Conservation (phyloP, 2,113 vertebrate genomes). For the Pseudorasbora parva region DNA sequence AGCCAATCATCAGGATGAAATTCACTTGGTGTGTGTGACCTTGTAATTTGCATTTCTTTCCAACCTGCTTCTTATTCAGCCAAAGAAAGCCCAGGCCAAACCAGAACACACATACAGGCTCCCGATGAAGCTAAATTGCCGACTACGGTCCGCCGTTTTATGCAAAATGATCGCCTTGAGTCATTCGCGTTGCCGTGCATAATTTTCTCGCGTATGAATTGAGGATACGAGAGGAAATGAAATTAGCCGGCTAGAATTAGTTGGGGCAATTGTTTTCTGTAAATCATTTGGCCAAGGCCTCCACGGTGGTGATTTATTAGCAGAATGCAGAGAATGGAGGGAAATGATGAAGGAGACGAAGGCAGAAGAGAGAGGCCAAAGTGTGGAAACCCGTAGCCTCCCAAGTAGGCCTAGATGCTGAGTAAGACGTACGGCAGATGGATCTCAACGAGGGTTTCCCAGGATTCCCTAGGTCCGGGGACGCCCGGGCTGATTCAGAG, state of each 20-base stretch:
- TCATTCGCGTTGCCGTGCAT: neutral
- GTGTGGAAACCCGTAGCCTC: neutral
- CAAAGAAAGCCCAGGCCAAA: neutral
- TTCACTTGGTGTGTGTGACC: conserved; percentile 27
- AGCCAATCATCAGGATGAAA: conserved; percentile 46
- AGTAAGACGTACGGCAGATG: conserved; percentile 44
- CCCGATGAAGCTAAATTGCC: conserved; percentile 16
- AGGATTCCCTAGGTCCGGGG: conserved; percentile 46
- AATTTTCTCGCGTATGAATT: conserved; percentile 18
- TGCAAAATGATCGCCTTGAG: conserved; percentile 33
- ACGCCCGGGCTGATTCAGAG: conserved; percentile 32
- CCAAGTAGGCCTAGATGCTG: conserved; percentile 11
- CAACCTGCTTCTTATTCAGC: conserved; percentile 1
- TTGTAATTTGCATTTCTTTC: conserved; percentile 38
- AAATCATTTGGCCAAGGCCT: conserved; percentile 36
- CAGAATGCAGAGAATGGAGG: neutral
- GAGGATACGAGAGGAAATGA: conserved; percentile 17
- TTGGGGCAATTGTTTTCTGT: conserved; percentile 41
- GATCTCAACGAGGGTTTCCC: conserved; percentile 35
- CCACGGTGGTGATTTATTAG: conserved; percentile 27
- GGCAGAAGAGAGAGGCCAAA: neutral
- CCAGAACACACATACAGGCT: neutral
- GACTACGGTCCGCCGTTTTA: neutral
- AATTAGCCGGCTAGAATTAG: conserved; percentile 33
- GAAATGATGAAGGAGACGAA: neutral